These are phyloP conservation scores for Drosophila fuyamai DNA, from an alignment of 1,140 invertebrate genomes.

Conservation along the genomic window DNA sequence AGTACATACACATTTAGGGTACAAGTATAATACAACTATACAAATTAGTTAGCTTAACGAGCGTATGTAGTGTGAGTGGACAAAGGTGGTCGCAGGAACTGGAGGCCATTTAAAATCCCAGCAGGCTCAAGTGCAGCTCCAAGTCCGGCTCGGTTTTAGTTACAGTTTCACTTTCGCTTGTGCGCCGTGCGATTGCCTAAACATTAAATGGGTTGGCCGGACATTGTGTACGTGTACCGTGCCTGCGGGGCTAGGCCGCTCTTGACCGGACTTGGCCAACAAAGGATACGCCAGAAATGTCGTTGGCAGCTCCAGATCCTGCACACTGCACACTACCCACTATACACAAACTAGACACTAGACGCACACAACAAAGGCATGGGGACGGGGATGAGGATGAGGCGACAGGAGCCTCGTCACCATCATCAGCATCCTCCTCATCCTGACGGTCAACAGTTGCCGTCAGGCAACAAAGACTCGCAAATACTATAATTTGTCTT, in stretches of 20 bases:
- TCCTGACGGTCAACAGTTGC: constrained; percentile 49
- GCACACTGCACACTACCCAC: constrained; percentile 6
- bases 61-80: constrained; percentile 2
- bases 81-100: constrained; percentile 1
- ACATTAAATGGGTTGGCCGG: constrained; percentile 61
- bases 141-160: constrained; percentile 20
- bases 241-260: constrained; percentile 39
- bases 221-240: constrained; percentile 31
- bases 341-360: constrained; percentile 12
- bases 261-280: constrained; percentile 21
- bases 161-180: constrained; percentile 34
- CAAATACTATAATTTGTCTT: constrained; percentile 63
- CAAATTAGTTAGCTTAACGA: constrained; percentile 20
- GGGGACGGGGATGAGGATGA: neutral
- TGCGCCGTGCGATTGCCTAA: constrained; percentile 31
- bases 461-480: constrained; percentile 52
- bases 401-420: constrained; percentile 8
- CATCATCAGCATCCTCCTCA: constrained; percentile 17
- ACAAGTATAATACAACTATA: constrained; percentile 34
- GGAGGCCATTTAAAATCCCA: constrained; percentile 15
- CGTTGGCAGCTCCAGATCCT: constrained; percentile 30
- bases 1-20: constrained; percentile 19
- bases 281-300: constrained; percentile 55
- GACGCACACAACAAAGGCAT: constrained; percentile 37
- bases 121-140: constrained; percentile 34